phyloP scores from a whole-genome alignment of 2,113 vertebrate genomes.

The Ochotona curzoniae region DNA sequence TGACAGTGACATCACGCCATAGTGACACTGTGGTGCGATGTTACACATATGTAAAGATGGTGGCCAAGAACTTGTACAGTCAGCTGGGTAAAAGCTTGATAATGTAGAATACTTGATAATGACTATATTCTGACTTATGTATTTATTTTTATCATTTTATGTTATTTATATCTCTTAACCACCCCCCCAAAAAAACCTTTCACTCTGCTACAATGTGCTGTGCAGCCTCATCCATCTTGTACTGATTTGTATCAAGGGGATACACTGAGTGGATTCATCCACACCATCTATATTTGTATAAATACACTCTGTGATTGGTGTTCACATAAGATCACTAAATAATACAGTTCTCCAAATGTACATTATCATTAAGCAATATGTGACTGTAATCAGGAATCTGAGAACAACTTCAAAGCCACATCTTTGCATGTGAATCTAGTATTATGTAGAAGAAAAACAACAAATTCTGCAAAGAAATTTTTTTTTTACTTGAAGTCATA shows the following conservation, averaged over 20 bases:
- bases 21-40: not conserved
- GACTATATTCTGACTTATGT: not conserved
- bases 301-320: not conserved
- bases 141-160: not conserved
- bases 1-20: not conserved
- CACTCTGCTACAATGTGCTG: not conserved
- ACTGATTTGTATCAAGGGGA: not conserved
- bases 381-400: not conserved
- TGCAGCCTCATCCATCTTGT: not conserved
- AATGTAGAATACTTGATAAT: not conserved
- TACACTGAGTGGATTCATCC: not conserved
- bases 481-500: slow-evolving; percentile 21
- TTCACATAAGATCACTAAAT: not conserved
- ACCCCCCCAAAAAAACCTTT: not conserved
- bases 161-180: not conserved
- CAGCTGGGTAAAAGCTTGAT: not conserved
- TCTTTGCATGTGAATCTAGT: not conserved
- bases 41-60: not conserved
- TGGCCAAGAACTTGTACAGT: not conserved
- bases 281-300: not conserved
- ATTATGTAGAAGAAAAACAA: not conserved
- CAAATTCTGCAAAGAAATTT: slow-evolving; percentile 37
- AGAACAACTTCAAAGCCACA: not conserved
- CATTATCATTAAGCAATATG: not conserved
- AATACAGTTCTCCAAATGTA: not conserved